Evolutionary conservation across 2,888 invertebrate genomes (phyloP).

Genomic region (Lycophotia porphyrea): DNA sequence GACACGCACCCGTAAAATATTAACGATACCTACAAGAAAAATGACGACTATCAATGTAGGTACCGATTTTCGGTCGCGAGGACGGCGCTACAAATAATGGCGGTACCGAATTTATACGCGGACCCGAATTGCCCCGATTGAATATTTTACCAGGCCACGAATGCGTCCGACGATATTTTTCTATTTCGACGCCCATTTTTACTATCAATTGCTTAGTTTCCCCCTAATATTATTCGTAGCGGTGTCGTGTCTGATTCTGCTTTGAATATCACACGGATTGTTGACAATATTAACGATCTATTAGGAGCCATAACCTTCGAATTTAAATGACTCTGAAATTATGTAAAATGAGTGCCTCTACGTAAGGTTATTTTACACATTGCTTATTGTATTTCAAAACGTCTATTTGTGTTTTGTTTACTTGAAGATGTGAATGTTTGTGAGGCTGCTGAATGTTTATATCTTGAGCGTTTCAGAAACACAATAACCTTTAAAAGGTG

Average conservation of each 20-base stretch:
- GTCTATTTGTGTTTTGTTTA: slow-evolving; percentile 58
- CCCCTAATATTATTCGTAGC: slow-evolving; percentile 87
- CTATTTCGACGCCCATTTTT: slow-evolving; percentile 89
- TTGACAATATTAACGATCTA: slow-evolving; percentile 57
- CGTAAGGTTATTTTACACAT: slow-evolving; percentile 39
- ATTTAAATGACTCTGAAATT: slow-evolving; percentile 47
- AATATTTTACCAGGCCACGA: slow-evolving; percentile 90
- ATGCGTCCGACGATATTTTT: slow-evolving; percentile 89
- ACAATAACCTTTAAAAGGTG: slow-evolving; percentile 90
- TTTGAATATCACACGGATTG: slow-evolving; percentile 66
- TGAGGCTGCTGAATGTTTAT: slow-evolving; percentile 70
- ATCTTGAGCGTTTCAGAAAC: slow-evolving; percentile 85
- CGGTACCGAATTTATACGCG: slow-evolving; percentile 88
- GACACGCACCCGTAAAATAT: slow-evolving; percentile 90
- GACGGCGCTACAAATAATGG: slow-evolving; percentile 89
- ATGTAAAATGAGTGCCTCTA: slow-evolving; percentile 44
- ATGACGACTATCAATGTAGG: slow-evolving; percentile 89
- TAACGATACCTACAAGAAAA: slow-evolving; percentile 90
- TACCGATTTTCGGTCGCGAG: slow-evolving; percentile 89
- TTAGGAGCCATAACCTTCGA: slow-evolving; percentile 61
- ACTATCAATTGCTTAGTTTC: slow-evolving; percentile 90
- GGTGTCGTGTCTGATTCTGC: slow-evolving; percentile 69
- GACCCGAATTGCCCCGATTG: slow-evolving; percentile 89
- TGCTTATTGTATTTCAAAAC: slow-evolving; percentile 53
- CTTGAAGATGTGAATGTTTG: slow-evolving; percentile 68